Conservation (phyloP, 2,797 vertebrate species). For the Cossypha niveicapilla region DNA sequence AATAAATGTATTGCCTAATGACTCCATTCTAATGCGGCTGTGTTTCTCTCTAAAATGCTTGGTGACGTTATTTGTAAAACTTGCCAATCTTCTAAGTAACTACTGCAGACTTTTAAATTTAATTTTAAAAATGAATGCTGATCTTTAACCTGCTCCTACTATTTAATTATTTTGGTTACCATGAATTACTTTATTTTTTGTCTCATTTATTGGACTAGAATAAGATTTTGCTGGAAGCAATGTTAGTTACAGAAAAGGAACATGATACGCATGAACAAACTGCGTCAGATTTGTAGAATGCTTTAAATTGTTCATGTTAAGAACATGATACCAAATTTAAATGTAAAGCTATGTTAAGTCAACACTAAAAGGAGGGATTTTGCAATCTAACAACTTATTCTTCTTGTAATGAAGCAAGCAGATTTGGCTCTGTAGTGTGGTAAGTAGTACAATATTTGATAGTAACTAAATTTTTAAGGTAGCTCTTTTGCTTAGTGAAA, state of each 20-base stretch:
- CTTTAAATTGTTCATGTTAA: not conserved
- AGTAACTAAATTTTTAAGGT: not conserved
- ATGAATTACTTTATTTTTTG: constrained; percentile 9
- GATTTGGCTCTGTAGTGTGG: not conserved
- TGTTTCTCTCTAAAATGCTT: constrained; percentile 74
- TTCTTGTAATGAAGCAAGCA: not conserved
- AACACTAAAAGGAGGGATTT: not conserved
- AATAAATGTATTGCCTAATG: constrained; percentile 84
- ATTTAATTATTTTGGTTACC: constrained; percentile 70
- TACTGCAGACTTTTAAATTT: constrained; percentile 73
- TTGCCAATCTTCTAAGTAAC: constrained; percentile 76
- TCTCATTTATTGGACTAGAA: constrained; percentile 43
- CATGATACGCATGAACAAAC: not conserved
- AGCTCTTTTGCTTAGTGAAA: not conserved
- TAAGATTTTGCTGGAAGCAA: not conserved
- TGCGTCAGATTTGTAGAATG: not conserved
- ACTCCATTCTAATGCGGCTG: constrained; percentile 72
- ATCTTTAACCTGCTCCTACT: constrained; percentile 64
- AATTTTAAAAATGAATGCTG: constrained; percentile 74
- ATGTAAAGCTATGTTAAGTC: not conserved
- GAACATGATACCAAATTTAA: not conserved
- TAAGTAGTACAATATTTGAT: not conserved
- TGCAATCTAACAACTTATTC: not conserved
- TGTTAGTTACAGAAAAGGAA: not conserved
- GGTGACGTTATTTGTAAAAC: constrained; percentile 77